Evolutionary conservation across 1,140 invertebrate species (phyloP).

Genomic region (Drosophila nannoptera): DNA sequence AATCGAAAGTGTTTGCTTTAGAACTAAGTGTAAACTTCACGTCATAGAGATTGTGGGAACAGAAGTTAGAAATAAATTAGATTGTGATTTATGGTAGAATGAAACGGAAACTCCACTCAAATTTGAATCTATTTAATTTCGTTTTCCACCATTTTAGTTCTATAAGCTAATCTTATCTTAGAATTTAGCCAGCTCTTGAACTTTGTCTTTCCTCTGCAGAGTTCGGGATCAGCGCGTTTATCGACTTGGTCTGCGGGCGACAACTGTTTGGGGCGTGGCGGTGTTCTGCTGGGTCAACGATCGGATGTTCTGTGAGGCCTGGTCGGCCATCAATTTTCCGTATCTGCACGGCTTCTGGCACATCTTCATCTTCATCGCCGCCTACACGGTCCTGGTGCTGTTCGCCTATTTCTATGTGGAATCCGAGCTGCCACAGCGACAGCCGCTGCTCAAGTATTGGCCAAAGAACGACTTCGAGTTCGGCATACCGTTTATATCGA

Average conservation of each 20-base stretch:
- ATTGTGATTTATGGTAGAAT: background rate
- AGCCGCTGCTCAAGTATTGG: conserved; percentile 86
- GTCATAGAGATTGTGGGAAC: conserved; percentile 9
- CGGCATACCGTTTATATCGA: conserved; percentile 86
- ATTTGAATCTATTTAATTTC: background rate
- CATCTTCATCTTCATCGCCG: conserved; percentile 88
- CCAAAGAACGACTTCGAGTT: conserved; percentile 86
- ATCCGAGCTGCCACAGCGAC: conserved; percentile 85
- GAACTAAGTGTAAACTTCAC: background rate
- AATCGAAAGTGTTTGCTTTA: conserved; percentile 10
- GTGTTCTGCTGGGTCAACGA: conserved; percentile 89
- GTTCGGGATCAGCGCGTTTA: conserved; percentile 84
- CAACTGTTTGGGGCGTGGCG: conserved; percentile 84
- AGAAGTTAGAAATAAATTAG: background rate
- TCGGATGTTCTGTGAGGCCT: conserved; percentile 87
- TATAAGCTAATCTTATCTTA: too few species aligned
- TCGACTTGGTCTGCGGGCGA: conserved; percentile 84
- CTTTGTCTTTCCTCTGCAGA: conserved; percentile 79
- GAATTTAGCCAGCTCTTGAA: background rate
- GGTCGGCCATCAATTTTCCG: conserved; percentile 87
- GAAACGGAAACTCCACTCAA: background rate
- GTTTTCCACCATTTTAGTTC: too few species aligned
- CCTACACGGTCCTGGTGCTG: conserved; percentile 86
- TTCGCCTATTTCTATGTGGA: conserved; percentile 89
- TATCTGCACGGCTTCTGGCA: conserved; percentile 91